Conservation (phyloP, 2,888 invertebrate species). For the Celastrina argiolus region DNA sequence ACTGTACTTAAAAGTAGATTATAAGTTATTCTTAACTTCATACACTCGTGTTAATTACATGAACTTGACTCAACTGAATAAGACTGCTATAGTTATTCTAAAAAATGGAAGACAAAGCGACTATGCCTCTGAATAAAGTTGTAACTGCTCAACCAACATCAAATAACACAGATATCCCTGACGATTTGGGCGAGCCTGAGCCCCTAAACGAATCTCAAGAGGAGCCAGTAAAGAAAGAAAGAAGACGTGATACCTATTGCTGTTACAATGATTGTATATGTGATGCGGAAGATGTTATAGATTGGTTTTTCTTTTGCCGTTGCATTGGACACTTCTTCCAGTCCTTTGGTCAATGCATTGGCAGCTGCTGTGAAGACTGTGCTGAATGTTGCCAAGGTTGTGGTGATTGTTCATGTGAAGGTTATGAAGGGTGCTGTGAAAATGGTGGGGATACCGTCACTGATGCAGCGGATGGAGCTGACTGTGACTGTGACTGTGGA, state of each 20-base stretch:
- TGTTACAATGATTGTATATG: neutral
- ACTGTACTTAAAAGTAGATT: constrained; percentile 2
- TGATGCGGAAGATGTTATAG: neutral
- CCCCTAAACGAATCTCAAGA: neutral
- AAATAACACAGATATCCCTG: neutral
- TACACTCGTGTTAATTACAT: neutral
- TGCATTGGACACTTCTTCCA: neutral
- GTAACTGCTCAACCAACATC: neutral
- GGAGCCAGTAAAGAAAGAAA: neutral
- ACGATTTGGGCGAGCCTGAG: neutral
- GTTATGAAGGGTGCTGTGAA: neutral
- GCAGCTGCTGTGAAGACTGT: neutral
- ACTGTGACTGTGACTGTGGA: neutral
- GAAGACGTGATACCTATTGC: constrained; percentile 1
- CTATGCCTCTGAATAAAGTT: neutral
- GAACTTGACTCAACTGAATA: too few species aligned
- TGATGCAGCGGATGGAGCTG: neutral
- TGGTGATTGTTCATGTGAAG: too few species aligned
- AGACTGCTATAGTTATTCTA: neutral
- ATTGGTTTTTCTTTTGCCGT: constrained; percentile 1
- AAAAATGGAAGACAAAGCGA: neutral
- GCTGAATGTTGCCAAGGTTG: neutral
- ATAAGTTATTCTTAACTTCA: neutral
- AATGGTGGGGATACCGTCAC: neutral
- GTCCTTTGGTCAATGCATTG: neutral